Conservation (phyloP, 64 coral and sea anemone species). For the Orbicella faveolata region DNA sequence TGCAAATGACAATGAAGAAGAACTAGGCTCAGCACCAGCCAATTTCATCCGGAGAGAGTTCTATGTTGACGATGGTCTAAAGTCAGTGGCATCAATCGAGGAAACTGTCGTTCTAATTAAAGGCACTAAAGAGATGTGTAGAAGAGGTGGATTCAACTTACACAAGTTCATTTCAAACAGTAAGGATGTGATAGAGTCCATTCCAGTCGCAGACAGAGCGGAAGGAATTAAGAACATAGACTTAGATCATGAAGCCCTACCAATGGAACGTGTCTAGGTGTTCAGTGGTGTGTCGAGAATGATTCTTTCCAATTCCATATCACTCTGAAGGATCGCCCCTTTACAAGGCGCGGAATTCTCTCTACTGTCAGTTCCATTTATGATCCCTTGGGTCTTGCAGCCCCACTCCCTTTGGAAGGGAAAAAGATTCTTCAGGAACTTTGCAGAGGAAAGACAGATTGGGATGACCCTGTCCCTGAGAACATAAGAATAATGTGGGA, state of each 20-base stretch:
- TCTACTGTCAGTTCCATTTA: conserved; percentile 5
- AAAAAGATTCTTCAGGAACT: conserved; percentile 8
- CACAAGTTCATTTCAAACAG: conserved; percentile 49
- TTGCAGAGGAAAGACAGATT: neutral
- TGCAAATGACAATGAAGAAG: conserved; percentile 6
- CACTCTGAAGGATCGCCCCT: neutral
- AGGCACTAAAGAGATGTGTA: conserved; percentile 32
- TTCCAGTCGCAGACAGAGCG: conserved; percentile 28
- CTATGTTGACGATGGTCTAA: conserved; percentile 62
- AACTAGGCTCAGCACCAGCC: conserved; percentile 8
- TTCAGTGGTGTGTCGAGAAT: neutral
- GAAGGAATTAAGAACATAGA: neutral
- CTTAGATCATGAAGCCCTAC: neutral
- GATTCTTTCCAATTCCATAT: conserved; percentile 13
- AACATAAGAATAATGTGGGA: neutral
- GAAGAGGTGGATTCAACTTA: conserved; percentile 39
- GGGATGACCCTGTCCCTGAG: conserved; percentile 19
- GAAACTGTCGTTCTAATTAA: conserved; percentile 25
- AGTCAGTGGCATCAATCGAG: conserved; percentile 18
- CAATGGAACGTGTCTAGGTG: conserved; percentile 3
- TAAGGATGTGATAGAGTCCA: conserved; percentile 11
- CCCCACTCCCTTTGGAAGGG: neutral
- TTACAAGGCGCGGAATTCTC: neutral
- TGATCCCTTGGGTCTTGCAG: neutral
- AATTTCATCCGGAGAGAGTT: conserved; percentile 23